Conservation (phyloP, 2,888 invertebrate species). For the Protodeltote pygarga region DNA sequence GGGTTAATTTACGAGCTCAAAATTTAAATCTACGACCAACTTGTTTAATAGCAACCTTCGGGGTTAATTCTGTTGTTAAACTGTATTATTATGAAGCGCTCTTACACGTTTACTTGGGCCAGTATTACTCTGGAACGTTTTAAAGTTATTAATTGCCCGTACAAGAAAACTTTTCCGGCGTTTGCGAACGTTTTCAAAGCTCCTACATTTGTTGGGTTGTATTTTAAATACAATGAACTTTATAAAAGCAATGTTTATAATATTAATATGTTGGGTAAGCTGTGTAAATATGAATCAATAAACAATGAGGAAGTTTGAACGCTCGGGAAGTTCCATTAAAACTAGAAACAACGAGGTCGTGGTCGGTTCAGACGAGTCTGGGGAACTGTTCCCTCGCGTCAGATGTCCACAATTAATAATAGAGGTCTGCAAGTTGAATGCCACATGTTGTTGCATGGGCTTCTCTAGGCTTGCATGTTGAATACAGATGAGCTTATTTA, state of each 20-base stretch:
- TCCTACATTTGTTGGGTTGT: constrained; percentile 32
- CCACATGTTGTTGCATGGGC: constrained; percentile 84
- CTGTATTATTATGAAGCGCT: constrained; percentile 74
- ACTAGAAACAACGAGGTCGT: constrained; percentile 66
- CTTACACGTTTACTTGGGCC: constrained; percentile 57
- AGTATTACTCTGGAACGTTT: constrained; percentile 38
- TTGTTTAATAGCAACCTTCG: constrained; percentile 81
- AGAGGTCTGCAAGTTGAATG: constrained; percentile 82
- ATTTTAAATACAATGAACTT: constrained; percentile 27
- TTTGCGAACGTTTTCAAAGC: constrained; percentile 48
- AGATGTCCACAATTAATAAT: constrained; percentile 84
- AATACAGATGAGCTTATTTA: constrained; percentile 85
- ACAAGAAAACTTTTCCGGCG: constrained; percentile 46
- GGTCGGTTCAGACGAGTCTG: constrained; percentile 49
- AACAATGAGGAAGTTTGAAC: constrained; percentile 57
- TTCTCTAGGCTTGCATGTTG: constrained; percentile 75
- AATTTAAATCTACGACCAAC: constrained; percentile 86
- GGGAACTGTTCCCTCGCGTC: constrained; percentile 69
- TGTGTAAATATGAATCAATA: constrained; percentile 62
- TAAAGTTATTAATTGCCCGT: constrained; percentile 50
- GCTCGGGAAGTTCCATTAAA: constrained; percentile 69
- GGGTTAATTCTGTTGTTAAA: constrained; percentile 82
- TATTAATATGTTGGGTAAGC: constrained; percentile 42
- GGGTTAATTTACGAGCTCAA: constrained; percentile 86
- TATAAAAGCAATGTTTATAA: constrained; percentile 21